A percentile compares a stretch with the other conserved stretches of the same genome.
Evolutionary conservation across 2,797 vertebrate species (phyloP).

Genomic region (Hybognathus amarus): DNA sequence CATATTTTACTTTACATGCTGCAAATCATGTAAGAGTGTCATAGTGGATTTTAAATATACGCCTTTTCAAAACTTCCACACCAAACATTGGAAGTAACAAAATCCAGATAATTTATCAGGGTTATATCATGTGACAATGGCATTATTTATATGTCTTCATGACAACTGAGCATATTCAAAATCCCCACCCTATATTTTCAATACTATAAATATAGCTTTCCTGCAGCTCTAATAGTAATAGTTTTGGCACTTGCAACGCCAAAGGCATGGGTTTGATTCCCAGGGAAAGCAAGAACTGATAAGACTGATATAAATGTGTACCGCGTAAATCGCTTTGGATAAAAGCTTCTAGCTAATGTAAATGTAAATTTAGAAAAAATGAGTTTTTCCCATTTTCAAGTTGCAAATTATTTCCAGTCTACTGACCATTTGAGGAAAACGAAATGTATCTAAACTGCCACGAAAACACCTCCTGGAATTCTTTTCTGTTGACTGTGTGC

Average conservation of each 20-base stretch:
- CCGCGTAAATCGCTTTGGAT: no score
- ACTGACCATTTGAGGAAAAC: not conserved
- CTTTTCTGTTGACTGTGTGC: not conserved
- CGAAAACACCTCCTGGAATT: not conserved
- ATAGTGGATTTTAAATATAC: not conserved
- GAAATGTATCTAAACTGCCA: not conserved
- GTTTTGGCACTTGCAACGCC: no score
- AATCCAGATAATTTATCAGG: not conserved
- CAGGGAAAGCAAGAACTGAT: no score
- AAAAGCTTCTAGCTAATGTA: no score
- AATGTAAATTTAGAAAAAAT: not conserved
- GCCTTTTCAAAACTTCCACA: not conserved
- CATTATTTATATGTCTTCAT: not conserved
- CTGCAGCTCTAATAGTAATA: no score
- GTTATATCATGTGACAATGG: not conserved
- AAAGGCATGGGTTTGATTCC: no score
- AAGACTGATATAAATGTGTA: no score
- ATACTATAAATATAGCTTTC: no score
- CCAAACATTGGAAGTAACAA: not conserved
- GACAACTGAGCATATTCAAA: not conserved
- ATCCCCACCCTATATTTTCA: not conserved
- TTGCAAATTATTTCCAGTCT: not conserved
- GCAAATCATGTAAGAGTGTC: not conserved
- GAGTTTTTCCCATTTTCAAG: not conserved
- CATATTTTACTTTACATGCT: not conserved